Base-by-base conservation (phyloP, 2,797 vertebrate species). In the Apodemus agrarius region DNA sequence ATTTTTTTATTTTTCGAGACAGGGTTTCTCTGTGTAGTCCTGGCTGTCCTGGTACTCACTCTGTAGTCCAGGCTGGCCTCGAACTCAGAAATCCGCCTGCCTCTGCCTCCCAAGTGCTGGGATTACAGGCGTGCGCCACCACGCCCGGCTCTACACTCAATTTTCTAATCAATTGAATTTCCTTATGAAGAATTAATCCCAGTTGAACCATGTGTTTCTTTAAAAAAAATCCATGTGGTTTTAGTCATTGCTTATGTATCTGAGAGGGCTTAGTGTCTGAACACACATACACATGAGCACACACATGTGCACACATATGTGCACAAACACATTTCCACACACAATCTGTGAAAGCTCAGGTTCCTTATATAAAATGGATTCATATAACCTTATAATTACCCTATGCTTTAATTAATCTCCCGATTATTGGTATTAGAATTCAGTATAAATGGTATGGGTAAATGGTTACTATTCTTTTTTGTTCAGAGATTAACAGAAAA, bases 121-220 rank as follows among this genome's bases (percentile, higher is more conserved):
- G n/a, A n/a, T n/a, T n/a, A n/a, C n/a, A n/a, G n/a, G n/a, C n/a
- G n/a, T n/a, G n/a, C n/a, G n/a, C n/a, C n/a, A n/a, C n/a, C n/a
- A n/a, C n/a, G n/a, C n/a, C n/a, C n/a, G n/a, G n/a, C n/a, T n/a
- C n/a, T 14, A 17, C 17, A 59, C 26, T 52, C 4, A 61, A 5
- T 61, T 94, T 94, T 91, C n/a, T 78, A 65, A 81, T 79, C 43
- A 88, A 59, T 61, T 92, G 43, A 95, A 91, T 34, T 85, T 83
- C 4, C 4, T 11, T 74, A 2, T 21, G 46, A 54, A 94, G 54
- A 92, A 83, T 95, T 95, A 6, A 37, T 92, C 72, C 22, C 34
- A 0, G 13, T 59, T 80, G 54, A 82, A 75, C 24, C 26, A 80
- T n/a, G 57, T 2, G 0, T 31, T 89, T 89, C 5, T 52, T 34